These are phyloP conservation scores for Parapsyche elsis DNA, from an alignment of 1,140 invertebrate genomes.

Conservation along the genomic window DNA sequence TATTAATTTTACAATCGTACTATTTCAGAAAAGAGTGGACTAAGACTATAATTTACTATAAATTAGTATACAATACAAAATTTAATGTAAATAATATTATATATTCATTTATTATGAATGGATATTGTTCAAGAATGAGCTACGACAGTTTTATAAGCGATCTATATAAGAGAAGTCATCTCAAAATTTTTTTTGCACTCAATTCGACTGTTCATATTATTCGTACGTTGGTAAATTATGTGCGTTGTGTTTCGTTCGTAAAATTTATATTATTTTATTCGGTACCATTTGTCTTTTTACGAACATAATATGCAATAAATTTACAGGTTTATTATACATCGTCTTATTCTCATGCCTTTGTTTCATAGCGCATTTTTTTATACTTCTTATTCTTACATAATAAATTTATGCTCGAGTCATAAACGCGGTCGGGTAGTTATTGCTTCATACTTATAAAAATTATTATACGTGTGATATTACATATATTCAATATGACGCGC, in stretches of 20 bases:
- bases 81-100: too few species aligned
- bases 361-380: not conserved
- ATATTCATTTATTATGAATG: too few species aligned
- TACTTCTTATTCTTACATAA: not conserved
- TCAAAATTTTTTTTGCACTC: too few species aligned
- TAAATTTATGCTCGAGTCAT: not conserved
- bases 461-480: not conserved
- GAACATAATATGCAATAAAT: conserved; percentile 12
- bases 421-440: conserved; percentile 4
- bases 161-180: too few species aligned
- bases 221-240: not conserved
- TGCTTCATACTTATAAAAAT: conserved; percentile 1
- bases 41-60: too few species aligned
- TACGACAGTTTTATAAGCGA: too few species aligned
- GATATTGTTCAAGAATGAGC: too few species aligned
- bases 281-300: conserved; percentile 6
- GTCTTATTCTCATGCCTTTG: not conserved
- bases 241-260: not conserved
- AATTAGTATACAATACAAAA: too few species aligned
- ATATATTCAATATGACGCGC: too few species aligned
- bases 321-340: conserved; percentile 11
- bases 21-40: too few species aligned
- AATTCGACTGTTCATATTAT: not conserved
- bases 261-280: conserved; percentile 13
- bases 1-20: too few species aligned